These are phyloP conservation scores for Sylvia borin DNA, from an alignment of 2,797 vertebrate species.

Conservation along the genomic window DNA sequence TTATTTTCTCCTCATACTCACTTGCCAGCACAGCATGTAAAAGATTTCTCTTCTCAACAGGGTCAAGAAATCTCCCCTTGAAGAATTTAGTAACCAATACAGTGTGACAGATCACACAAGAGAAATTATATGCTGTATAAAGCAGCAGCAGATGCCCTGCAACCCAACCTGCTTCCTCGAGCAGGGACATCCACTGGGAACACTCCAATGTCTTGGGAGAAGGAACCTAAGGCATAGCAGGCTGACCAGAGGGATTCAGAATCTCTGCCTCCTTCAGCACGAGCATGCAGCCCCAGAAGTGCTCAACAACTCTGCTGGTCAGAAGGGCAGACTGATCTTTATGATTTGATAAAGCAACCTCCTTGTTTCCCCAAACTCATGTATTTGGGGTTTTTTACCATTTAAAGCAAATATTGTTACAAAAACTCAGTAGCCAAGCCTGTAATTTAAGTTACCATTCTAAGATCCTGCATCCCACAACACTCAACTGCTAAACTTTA, in stretches of 20 bases:
- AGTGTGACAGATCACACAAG: neutral
- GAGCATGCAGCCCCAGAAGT: neutral
- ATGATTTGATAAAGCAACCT: neutral
- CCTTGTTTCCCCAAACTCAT: neutral
- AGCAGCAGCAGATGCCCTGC: neutral
- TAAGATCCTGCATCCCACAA: neutral
- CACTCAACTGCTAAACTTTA: neutral
- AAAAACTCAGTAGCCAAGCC: neutral
- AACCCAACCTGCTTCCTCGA: neutral
- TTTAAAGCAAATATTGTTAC: neutral
- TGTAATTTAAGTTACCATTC: neutral
- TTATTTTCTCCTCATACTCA: neutral
- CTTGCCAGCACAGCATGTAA: neutral
- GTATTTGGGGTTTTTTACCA: accelerated
- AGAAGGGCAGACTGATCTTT: neutral
- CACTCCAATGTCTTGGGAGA: neutral
- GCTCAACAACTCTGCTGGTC: neutral
- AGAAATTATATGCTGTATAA: neutral
- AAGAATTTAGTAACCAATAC: neutral
- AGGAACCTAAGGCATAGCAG: neutral
- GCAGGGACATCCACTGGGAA: neutral
- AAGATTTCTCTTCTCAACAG: neutral
- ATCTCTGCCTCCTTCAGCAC: neutral
- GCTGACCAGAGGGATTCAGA: neutral
- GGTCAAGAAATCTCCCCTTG: neutral